phyloP scores from a whole-genome alignment of 2,113 vertebrate species.

The Steatornis caripensis region DNA sequence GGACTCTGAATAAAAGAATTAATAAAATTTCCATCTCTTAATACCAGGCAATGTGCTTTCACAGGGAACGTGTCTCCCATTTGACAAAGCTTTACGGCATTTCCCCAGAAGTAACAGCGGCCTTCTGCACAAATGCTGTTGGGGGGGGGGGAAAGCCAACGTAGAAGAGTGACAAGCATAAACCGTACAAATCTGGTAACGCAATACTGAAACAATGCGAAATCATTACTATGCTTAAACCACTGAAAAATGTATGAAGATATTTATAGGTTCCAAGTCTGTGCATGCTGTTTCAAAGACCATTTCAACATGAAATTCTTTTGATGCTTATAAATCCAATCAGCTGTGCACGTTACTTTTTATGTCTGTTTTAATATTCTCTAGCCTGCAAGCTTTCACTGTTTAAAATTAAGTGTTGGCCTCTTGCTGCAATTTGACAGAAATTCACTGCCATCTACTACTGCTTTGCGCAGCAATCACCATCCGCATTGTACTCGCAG shows the following conservation, averaged over 20 bases:
- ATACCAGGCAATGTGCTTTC: not conserved
- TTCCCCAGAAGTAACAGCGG: not conserved
- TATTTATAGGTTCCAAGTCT: constrained; percentile 11
- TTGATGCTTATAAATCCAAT: not conserved
- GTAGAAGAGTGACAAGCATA: not conserved
- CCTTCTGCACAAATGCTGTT: not conserved
- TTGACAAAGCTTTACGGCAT: not conserved
- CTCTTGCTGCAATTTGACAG: not conserved
- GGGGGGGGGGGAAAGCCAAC: not conserved
- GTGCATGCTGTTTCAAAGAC: not conserved
- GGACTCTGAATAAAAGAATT: constrained; percentile 15
- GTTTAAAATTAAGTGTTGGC: not conserved
- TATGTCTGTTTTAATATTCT: not conserved
- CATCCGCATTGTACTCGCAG: not conserved
- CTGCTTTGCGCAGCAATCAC: not conserved
- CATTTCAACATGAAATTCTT: constrained; percentile 6
- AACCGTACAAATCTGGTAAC: not conserved
- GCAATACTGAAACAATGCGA: not conserved
- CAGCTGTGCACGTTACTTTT: not conserved
- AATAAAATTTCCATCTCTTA: constrained; percentile 17
- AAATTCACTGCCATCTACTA: not conserved
- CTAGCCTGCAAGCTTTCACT: not conserved
- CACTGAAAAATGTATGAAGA: not conserved
- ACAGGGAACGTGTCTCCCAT: not conserved
- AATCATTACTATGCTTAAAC: constrained; percentile 23